phyloP scores from a whole-genome alignment of 2,888 invertebrate species.

The Drosophila fulvimacula region DNA sequence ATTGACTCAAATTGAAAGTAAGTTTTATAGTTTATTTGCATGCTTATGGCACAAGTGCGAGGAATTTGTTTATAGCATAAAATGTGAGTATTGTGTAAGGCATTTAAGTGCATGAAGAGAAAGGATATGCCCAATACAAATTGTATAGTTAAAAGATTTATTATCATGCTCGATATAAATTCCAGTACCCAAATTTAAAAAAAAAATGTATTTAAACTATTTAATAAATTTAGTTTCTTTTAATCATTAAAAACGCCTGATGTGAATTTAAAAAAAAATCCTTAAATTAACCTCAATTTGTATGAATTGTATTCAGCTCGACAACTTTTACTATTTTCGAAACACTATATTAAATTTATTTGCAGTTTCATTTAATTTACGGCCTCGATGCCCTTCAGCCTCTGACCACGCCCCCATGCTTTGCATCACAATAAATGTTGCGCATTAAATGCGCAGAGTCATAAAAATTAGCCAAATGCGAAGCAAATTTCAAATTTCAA shows the following conservation, averaged over 20 bases:
- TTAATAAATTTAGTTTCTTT: not conserved
- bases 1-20: constrained; percentile 42
- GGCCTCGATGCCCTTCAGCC: constrained; percentile 24
- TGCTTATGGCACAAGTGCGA: constrained; percentile 40
- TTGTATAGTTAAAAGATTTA: not conserved
- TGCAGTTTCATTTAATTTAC: constrained; percentile 15
- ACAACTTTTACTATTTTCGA: not conserved
- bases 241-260: too few relatives aligned
- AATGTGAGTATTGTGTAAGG: constrained; percentile 20
- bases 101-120: constrained; percentile 1
- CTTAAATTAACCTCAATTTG: not conserved
- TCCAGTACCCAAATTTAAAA: too few relatives aligned
- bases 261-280: not conserved
- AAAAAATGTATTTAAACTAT: too few relatives aligned
- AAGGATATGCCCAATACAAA: not conserved
- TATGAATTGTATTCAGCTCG: not conserved
- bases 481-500: constrained; percentile 58
- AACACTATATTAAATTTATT: not conserved
- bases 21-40: constrained; percentile 29
- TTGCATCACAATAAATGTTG: constrained; percentile 44
- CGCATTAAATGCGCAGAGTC: constrained; percentile 38
- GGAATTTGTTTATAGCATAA: constrained; percentile 25
- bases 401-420: constrained; percentile 11
- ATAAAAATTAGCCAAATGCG: constrained; percentile 49
- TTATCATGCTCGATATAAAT: too few relatives aligned